A percentile compares a stretch with the other conserved stretches of the same genome.
These are phyloP conservation scores for Laticauda laticaudata DNA, from an alignment of 2,113 vertebrate species.

Conservation along the genomic window DNA sequence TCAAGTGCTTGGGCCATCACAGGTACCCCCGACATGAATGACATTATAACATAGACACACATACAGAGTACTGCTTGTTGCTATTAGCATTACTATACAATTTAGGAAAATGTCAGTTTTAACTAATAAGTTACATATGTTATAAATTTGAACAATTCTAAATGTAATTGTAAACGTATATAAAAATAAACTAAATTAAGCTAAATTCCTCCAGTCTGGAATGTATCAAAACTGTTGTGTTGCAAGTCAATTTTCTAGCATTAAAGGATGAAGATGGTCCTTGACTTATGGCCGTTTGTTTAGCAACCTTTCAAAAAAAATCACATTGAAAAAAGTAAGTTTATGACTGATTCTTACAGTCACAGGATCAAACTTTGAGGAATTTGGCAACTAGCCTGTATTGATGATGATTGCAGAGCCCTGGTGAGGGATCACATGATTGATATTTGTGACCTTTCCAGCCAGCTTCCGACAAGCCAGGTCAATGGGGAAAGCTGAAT, in stretches of 20 bases:
- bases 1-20: too few relatives aligned
- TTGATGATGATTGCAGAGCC: neutral
- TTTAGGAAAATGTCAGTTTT: neutral
- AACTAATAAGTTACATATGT: neutral
- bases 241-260: neutral
- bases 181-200: neutral
- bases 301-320: neutral
- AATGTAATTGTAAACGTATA: neutral
- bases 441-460: neutral
- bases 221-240: neutral
- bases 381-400: neutral
- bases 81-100: neutral
- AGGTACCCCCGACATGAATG: too few relatives aligned
- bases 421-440: neutral
- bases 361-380: neutral
- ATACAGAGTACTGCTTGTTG: neutral
- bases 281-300: neutral
- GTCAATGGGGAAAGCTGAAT: neutral
- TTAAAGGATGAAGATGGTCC: neutral
- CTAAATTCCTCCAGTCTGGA: neutral
- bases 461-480: neutral
- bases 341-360: neutral
- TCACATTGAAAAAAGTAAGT: neutral
- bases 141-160: neutral
- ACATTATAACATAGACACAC: neutral